Base-by-base conservation (phyloP, 2,888 invertebrate species). In the Cantharis rufa region DNA sequence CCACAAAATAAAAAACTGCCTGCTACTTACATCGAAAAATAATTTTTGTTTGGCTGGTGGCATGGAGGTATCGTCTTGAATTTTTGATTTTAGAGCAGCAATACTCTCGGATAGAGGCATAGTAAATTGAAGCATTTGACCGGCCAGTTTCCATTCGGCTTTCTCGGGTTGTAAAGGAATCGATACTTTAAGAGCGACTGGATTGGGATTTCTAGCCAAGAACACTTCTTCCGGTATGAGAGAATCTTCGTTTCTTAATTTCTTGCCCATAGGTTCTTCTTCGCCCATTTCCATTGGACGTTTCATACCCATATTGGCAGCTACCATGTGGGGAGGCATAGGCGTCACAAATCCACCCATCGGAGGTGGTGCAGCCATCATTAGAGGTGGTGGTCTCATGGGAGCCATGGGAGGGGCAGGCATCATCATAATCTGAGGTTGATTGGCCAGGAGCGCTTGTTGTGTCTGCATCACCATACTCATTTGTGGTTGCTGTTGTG, bases 11-110 rank as follows among this genome's bases (percentile, higher is more conserved):
- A 11, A 16, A 70, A 62, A 66, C 63, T 15, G 16, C 3, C 2
- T 13, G 10, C 0, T 72, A 85, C 87, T 87, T 88, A 95, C 98
- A 90, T 98, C 98, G 85, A 95, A 95, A 82, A 96, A 95, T 81
- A 99, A 91, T 88, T 99, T 98, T 89, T 99, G 99, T 88, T 99
- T 99, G 72, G 98, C 97, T 15, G 95, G 96, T 64, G 98, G 97
- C 94, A 99, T 96, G 81, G 95, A 95, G 75, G 96, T 95, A 81
- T 93, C 91, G 86, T 96, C 94, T 86, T 93, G 93, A 82, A 99
- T 92, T 86, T 95, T 93, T 11, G 93, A 92, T 89, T 99, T 99
- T 83, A 99, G 92, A 72, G 93, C 94, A 13, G 94, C 92, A n/a
- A 98, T 94, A 0, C 92, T 90, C 81, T 97, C 95, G 13, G 92